Percentiles rank a stretch among this genome's conserved stretches.
Evolutionary conservation across 23 tunicate genomes (phyloP).

Genomic region (Halocynthia roretzi): DNA sequence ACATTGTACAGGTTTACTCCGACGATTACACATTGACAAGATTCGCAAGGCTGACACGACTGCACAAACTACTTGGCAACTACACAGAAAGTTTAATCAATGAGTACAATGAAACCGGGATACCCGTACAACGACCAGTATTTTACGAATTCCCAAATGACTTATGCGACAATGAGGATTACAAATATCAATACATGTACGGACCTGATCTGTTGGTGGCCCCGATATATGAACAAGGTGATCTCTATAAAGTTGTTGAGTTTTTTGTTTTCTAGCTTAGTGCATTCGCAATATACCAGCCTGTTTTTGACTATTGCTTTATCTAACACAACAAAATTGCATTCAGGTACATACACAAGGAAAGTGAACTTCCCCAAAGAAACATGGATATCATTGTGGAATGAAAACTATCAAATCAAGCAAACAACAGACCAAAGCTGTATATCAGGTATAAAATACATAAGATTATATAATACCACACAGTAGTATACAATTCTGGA

Average conservation of each 20-base stretch:
- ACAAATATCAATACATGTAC: slow-evolving; percentile 18
- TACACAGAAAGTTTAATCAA: neutral
- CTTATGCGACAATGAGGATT: neutral
- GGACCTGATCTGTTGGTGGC: slow-evolving; percentile 33
- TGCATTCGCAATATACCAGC: too few species aligned
- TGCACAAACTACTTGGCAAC: neutral
- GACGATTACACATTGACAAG: slow-evolving; percentile 18
- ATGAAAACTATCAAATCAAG: too few species aligned
- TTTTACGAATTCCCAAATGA: slow-evolving; percentile 15
- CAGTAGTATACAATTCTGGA: too few species aligned
- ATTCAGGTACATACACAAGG: too few species aligned
- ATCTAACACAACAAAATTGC: too few species aligned
- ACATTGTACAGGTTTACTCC: slow-evolving; percentile 1
- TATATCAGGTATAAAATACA: too few species aligned
- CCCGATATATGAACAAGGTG: slow-evolving; percentile 13
- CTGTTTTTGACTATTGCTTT: too few species aligned
- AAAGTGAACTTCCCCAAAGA: too few species aligned
- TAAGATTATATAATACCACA: too few species aligned
- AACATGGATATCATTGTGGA: too few species aligned
- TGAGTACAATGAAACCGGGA: slow-evolving; percentile 7
- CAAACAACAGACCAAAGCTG: too few species aligned
- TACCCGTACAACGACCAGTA: slow-evolving; percentile 21
- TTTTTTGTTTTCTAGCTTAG: too few species aligned
- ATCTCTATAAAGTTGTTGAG: neutral
- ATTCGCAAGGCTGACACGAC: slow-evolving; percentile 6